phyloP scores from a whole-genome alignment of 1,140 invertebrate species.

The Prorops nasuta region DNA sequence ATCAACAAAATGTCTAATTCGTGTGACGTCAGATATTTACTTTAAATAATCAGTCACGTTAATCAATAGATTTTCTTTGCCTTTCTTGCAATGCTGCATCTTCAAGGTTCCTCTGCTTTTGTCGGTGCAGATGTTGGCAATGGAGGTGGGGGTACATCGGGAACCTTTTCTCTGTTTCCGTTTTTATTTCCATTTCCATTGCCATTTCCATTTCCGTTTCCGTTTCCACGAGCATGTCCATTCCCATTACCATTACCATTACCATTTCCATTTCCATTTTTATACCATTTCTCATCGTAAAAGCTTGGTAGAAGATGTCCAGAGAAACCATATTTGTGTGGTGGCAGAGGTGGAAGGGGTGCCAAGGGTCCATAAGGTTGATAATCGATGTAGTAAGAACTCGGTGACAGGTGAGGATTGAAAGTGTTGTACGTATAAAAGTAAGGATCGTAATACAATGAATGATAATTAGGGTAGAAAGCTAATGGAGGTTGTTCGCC shows the following conservation, averaged over 20 bases:
- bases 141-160: slow-evolving; percentile 41
- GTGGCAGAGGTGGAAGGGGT: slow-evolving; percentile 26
- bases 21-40: no score
- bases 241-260: no score
- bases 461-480: slow-evolving; percentile 49
- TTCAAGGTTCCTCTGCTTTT: no score
- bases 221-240: no score
- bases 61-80: no score
- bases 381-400: slow-evolving; percentile 37
- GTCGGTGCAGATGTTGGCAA: slow-evolving; percentile 27
- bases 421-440: slow-evolving; percentile 44
- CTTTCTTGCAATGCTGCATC: no score
- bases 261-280: neutral
- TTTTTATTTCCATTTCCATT: neutral
- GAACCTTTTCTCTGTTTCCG: slow-evolving; percentile 27
- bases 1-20: no score
- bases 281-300: slow-evolving; percentile 23
- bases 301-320: slow-evolving; percentile 26
- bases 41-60: no score
- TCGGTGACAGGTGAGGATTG: slow-evolving; percentile 34
- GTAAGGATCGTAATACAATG: slow-evolving; percentile 47
- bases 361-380: slow-evolving; percentile 31
- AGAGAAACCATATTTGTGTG: slow-evolving; percentile 14
- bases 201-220: no score
- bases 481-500: slow-evolving; percentile 33